A percentile compares a stretch with the other conserved stretches of the same genome.
These are phyloP conservation scores for Protomyctophum bolini DNA, from an alignment of 2,113 vertebrate genomes.

Conservation along the genomic window DNA sequence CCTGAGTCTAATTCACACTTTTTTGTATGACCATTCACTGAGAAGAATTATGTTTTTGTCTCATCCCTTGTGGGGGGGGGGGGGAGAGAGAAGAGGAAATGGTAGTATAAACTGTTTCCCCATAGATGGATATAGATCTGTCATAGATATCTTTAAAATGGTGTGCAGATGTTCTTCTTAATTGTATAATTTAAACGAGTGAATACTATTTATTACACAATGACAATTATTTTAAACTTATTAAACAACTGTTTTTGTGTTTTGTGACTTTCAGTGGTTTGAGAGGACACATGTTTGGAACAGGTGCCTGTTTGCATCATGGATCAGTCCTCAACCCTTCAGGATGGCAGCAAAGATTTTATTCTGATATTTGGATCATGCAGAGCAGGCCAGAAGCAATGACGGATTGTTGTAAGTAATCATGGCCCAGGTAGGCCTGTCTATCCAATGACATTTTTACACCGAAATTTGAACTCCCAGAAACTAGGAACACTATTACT, in stretches of 20 bases:
- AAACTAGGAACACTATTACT: conserved; percentile 15
- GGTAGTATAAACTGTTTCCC: too few relatives aligned
- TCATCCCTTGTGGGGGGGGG: too few relatives aligned
- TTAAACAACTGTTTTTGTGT: not conserved
- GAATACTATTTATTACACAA: too few relatives aligned
- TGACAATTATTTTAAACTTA: too few relatives aligned
- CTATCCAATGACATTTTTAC: conserved; percentile 12
- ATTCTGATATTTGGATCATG: conserved; percentile 12
- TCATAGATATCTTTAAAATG: too few relatives aligned
- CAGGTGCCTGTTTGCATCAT: conserved; percentile 15
- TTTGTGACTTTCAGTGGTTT: conserved; percentile 68
- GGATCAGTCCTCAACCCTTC: conserved; percentile 23
- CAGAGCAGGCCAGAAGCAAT: not conserved
- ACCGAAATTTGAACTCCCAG: conserved; percentile 32
- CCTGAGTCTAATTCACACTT: too few relatives aligned
- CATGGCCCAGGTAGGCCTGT: conserved; percentile 33
- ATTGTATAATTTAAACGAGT: too few relatives aligned
- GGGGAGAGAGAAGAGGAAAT: too few relatives aligned
- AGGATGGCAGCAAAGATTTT: conserved; percentile 25
- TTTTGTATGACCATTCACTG: too few relatives aligned
- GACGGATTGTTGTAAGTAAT: not conserved
- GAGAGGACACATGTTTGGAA: conserved; percentile 40
- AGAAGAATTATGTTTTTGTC: too few relatives aligned
- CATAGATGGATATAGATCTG: too few relatives aligned
- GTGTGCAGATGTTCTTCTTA: too few relatives aligned